phyloP scores from a whole-genome alignment of 2,888 invertebrate genomes.

The Lydus trimaculatus region DNA sequence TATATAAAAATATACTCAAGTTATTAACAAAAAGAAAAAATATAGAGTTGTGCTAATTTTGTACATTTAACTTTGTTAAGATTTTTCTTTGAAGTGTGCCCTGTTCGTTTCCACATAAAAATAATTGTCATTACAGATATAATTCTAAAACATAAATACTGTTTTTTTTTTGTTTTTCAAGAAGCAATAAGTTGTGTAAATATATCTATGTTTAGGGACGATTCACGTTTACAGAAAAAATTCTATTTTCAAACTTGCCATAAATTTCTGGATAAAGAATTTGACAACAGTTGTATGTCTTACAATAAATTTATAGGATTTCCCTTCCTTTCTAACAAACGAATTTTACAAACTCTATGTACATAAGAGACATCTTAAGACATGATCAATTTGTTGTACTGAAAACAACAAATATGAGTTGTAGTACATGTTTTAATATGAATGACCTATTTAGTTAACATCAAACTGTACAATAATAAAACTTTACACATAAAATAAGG shows the following conservation, averaged over 20 bases:
- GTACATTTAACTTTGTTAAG: not conserved
- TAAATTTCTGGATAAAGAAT: not conserved
- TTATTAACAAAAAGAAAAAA: not conserved
- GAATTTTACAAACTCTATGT: not conserved
- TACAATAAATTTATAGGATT: not conserved
- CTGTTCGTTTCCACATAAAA: not conserved
- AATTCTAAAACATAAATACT: no score
- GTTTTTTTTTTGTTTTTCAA: no score
- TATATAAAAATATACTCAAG: not conserved
- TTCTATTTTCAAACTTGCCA: not conserved
- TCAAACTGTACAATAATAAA: not conserved
- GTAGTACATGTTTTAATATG: not conserved
- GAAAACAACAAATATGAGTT: not conserved
- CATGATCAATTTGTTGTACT: not conserved
- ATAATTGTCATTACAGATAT: not conserved
- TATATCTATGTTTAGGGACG: not conserved
- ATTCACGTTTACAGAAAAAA: not conserved
- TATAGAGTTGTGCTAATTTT: not conserved
- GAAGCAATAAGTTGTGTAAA: not conserved
- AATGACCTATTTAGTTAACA: not conserved
- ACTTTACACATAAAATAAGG: not conserved
- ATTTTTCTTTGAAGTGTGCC: not conserved
- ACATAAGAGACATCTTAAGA: not conserved
- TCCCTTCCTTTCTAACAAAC: not conserved
- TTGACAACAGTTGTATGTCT: not conserved